Percentiles rank a stretch among this genome's conserved stretches.
These are phyloP conservation scores for Eupithecia pulchellata DNA, from an alignment of 2,888 invertebrate species.

Conservation along the genomic window DNA sequence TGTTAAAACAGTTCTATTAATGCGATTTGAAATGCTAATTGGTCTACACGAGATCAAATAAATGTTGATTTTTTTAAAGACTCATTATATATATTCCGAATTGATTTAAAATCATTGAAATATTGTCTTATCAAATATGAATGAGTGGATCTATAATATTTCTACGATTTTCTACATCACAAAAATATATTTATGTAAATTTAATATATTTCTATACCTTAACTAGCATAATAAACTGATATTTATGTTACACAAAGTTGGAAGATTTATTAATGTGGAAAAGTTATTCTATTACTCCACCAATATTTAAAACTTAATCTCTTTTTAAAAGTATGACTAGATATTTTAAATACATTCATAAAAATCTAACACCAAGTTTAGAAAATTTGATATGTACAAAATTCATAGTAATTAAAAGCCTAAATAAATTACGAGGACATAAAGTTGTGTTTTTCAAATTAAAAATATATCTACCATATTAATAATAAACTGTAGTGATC, in stretches of 20 bases:
- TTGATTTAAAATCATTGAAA: conserved; percentile 11
- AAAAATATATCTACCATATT: background rate
- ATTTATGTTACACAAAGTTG: background rate
- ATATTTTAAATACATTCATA: conserved; percentile 22
- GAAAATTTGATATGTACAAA: conserved; percentile 47
- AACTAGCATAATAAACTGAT: background rate
- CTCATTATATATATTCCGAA: background rate
- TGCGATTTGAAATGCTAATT: background rate
- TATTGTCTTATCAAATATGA: conserved; percentile 34
- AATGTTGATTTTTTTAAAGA: background rate
- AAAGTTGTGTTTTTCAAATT: background rate
- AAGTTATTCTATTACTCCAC: background rate
- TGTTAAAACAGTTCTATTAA: background rate
- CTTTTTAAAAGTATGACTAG: conserved; percentile 37
- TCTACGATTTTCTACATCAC: conserved; percentile 30
- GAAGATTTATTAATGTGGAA: conserved; percentile 11
- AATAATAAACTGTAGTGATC: background rate
- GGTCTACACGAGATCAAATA: conserved; percentile 7
- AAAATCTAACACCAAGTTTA: conserved; percentile 28
- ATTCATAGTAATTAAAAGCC: conserved; percentile 35
- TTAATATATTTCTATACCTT: background rate
- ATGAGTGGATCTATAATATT: conserved; percentile 7
- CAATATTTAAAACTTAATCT: background rate
- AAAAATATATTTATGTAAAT: conserved; percentile 25
- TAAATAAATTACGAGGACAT: background rate